These are phyloP conservation scores for Scrobipalpa atriplicella DNA, from an alignment of 2,888 invertebrate species.

Conservation along the genomic window DNA sequence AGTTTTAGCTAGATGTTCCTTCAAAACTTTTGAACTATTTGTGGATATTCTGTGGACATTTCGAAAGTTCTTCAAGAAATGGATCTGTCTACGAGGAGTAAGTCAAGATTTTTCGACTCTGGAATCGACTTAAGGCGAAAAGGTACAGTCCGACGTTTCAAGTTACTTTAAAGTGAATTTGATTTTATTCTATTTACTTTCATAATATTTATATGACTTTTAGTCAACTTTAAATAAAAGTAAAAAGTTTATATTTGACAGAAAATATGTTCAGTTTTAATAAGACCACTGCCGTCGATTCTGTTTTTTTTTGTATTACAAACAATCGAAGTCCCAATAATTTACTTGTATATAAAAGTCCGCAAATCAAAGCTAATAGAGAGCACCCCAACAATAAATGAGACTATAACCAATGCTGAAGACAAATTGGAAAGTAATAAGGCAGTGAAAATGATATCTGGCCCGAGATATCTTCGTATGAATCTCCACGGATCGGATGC, in stretches of 20 bases:
- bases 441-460: conserved; percentile 81
- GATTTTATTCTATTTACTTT: no score
- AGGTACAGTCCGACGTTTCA: conserved; percentile 62
- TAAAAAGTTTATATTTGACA: not conserved
- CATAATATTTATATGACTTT: no score
- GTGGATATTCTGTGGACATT: conserved; percentile 46
- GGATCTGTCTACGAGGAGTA: conserved; percentile 79
- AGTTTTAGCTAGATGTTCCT: conserved; percentile 7
- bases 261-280: not conserved
- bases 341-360: conserved; percentile 26
- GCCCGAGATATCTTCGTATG: conserved; percentile 74
- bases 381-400: conserved; percentile 65
- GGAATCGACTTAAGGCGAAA: conserved; percentile 79
- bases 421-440: conserved; percentile 83
- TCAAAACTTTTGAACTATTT: conserved; percentile 31
- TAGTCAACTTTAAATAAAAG: not conserved
- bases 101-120: conserved; percentile 83
- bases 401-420: conserved; percentile 75
- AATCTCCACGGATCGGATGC: conserved; percentile 72
- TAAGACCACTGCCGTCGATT: no score
- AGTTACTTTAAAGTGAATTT: not conserved
- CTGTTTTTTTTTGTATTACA: no score
- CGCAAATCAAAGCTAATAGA: conserved; percentile 54
- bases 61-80: conserved; percentile 47
- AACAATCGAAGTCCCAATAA: conserved; percentile 7